Percentiles rank a stretch among this genome's conserved stretches.
Conservation (phyloP, 1,140 invertebrate genomes). For the Drosophila persimilis region DNA sequence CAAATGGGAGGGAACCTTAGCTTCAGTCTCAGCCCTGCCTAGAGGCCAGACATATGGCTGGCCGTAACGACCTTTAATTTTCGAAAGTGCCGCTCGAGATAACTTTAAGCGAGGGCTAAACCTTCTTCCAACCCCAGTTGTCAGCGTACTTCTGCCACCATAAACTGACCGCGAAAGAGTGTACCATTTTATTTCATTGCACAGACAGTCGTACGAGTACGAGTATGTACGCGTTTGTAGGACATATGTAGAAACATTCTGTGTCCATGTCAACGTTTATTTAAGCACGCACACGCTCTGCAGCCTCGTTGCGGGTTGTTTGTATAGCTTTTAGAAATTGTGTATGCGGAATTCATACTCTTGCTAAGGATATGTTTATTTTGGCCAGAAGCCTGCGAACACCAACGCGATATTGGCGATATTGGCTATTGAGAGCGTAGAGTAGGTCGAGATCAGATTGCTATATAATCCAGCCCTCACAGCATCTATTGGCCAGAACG, state of each 20-base stretch:
- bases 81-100: constrained; percentile 62
- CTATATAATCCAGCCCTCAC: constrained; percentile 4
- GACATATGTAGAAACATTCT: constrained; percentile 19
- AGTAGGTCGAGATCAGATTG: constrained; percentile 6
- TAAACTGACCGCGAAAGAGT: constrained; percentile 44
- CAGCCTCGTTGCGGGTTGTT: constrained; percentile 7
- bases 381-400: neutral
- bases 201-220: constrained; percentile 19
- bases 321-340: constrained; percentile 56
- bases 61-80: constrained; percentile 53
- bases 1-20: constrained; percentile 59
- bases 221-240: neutral
- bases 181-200: constrained; percentile 56
- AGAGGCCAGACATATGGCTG: constrained; percentile 21
- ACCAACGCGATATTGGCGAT: neutral
- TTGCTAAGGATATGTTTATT: constrained; percentile 4
- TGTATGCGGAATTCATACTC: constrained; percentile 55
- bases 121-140: constrained; percentile 33
- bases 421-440: neutral
- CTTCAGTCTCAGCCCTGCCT: constrained; percentile 6
- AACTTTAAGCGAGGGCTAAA: constrained; percentile 55
- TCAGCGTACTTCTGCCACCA: constrained; percentile 35
- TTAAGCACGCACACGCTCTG: constrained; percentile 65
- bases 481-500: neutral
- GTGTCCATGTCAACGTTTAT: constrained; percentile 54